A percentile compares a stretch with the other conserved stretches of the same genome.
These are phyloP conservation scores for Hyppa rectilinea DNA, from an alignment of 2,888 invertebrate species.

Conservation along the genomic window DNA sequence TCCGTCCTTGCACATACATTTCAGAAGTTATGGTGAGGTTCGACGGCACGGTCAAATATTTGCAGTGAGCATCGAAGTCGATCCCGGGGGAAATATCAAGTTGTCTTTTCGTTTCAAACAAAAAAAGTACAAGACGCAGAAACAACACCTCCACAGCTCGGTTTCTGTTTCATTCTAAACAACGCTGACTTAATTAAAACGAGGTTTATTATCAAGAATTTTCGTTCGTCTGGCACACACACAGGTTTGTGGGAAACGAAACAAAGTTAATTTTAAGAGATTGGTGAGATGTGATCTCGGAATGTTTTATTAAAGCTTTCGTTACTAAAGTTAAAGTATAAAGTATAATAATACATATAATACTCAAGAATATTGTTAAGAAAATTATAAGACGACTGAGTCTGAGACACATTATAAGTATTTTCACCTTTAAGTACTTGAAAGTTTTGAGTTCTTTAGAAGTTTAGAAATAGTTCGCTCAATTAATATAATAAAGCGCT, in stretches of 20 bases:
- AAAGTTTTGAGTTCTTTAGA: slow-evolving; percentile 33
- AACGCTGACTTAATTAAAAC: slow-evolving; percentile 55
- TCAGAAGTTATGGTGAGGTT: slow-evolving; percentile 47
- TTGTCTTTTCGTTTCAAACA: slow-evolving; percentile 65
- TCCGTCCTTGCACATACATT: slow-evolving; percentile 27
- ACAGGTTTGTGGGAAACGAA: slow-evolving; percentile 28
- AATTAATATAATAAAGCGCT: neutral
- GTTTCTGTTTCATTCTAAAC: slow-evolving; percentile 42
- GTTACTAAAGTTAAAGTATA: slow-evolving; percentile 5
- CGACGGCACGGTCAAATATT: slow-evolving; percentile 69
- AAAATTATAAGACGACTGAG: slow-evolving; percentile 4
- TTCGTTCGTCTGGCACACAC: slow-evolving; percentile 22
- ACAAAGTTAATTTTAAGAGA: slow-evolving; percentile 33
- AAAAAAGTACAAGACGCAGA: slow-evolving; percentile 61
- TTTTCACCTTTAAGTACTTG: slow-evolving; percentile 20
- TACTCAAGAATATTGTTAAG: slow-evolving; percentile 20
- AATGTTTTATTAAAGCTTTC: slow-evolving; percentile 35
- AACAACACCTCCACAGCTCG: slow-evolving; percentile 50
- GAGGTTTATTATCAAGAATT: slow-evolving; percentile 28
- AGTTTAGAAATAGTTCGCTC: slow-evolving; percentile 14
- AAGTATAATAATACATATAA: slow-evolving; percentile 25
- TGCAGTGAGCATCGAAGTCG: slow-evolving; percentile 65
- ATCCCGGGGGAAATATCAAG: slow-evolving; percentile 75
- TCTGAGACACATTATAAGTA: slow-evolving; percentile 10
- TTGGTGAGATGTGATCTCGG: slow-evolving; percentile 17